phyloP scores from a whole-genome alignment of 64 coral and sea anemone species.

The Pocillopora damicornis region DNA sequence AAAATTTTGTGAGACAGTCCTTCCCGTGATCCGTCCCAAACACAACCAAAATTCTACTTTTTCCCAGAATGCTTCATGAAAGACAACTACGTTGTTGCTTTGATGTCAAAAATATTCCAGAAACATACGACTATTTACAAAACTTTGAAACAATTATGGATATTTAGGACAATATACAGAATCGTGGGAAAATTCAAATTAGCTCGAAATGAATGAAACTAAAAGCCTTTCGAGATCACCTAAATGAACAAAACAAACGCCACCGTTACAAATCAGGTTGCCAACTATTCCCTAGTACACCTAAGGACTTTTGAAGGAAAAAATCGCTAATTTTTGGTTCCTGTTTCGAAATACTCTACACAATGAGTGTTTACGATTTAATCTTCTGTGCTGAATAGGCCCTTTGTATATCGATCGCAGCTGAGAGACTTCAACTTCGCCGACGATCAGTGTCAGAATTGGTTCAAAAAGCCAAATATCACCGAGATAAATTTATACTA shows the following conservation, averaged over 20 bases:
- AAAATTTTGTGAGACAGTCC: not conserved
- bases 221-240: too few relatives aligned
- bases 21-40: not conserved
- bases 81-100: not conserved
- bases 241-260: too few relatives aligned
- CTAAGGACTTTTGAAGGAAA: not conserved
- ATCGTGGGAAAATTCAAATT: not conserved
- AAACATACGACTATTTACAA: not conserved
- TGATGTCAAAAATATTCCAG: not conserved
- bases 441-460: not conserved
- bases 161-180: not conserved
- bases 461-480: not conserved
- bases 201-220: not conserved
- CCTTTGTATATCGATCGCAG: conserved; percentile 22
- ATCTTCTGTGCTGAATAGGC: conserved; percentile 17
- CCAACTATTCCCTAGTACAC: not conserved
- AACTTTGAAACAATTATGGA: not conserved
- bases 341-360: conserved; percentile 7
- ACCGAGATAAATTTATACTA: not conserved
- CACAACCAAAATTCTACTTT: not conserved
- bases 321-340: conserved; percentile 7
- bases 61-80: not conserved
- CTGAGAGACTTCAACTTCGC: not conserved
- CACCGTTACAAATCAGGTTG: not conserved
- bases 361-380: conserved; percentile 39